Conservation (phyloP, 2,797 vertebrate species). For the Luscinia megarhynchos region DNA sequence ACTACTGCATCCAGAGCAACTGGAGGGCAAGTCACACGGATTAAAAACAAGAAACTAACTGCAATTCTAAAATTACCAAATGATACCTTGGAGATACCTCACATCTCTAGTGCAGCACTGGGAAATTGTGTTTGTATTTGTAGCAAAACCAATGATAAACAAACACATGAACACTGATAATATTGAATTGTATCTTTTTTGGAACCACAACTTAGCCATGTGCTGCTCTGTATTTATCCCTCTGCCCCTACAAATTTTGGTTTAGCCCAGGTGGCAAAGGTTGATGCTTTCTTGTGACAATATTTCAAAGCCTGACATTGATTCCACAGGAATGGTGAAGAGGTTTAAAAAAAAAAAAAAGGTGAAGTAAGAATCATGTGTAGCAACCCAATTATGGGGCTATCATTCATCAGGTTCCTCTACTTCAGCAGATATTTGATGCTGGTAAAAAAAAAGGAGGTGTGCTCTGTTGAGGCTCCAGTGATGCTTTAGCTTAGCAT, state of each 20-base stretch:
- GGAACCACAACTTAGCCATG: neutral
- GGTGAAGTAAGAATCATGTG: neutral
- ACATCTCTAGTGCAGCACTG: neutral
- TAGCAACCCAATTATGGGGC: neutral
- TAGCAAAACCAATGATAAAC: neutral
- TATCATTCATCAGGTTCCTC: neutral
- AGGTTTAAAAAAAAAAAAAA: neutral
- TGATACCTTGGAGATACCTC: neutral
- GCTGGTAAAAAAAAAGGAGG: neutral
- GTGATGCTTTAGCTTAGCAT: neutral
- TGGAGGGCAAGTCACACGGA: neutral
- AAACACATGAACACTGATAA: neutral
- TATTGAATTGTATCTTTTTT: neutral
- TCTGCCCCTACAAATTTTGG: rapidly evolving
- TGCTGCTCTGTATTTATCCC: neutral
- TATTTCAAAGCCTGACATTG: neutral
- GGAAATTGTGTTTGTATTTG: neutral
- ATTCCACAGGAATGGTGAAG: neutral
- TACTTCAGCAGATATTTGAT: neutral
- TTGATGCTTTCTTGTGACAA: neutral
- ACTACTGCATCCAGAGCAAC: neutral
- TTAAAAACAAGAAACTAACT: neutral
- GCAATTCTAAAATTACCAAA: neutral
- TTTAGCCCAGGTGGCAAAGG: neutral
- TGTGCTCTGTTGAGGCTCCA: neutral